phyloP scores from a whole-genome alignment of 2,888 invertebrate species.

The Polyommatus iphigenia region DNA sequence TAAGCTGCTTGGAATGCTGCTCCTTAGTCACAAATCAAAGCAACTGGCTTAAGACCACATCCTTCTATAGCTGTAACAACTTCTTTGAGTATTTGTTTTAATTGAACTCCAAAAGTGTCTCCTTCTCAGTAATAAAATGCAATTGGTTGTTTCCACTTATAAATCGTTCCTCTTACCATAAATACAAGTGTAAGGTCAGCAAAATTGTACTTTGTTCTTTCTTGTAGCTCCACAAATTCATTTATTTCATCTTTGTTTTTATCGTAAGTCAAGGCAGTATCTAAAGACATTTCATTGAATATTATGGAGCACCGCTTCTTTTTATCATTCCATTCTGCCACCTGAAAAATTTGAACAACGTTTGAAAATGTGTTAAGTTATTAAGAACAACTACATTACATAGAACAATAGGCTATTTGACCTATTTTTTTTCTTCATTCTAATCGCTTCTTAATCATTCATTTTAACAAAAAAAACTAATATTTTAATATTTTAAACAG shows the following conservation, averaged over 20 bases:
- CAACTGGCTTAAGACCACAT: slow-evolving; percentile 37
- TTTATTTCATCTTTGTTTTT: slow-evolving; percentile 10
- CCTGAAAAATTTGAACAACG: slow-evolving; percentile 22
- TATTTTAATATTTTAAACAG: too few relatives aligned
- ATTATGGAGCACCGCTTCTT: slow-evolving; percentile 13
- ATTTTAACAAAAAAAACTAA: too few relatives aligned
- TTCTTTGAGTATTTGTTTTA: slow-evolving; percentile 35
- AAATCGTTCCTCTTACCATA: slow-evolving; percentile 31
- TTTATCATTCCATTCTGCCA: slow-evolving; percentile 23
- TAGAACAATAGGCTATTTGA: too few relatives aligned
- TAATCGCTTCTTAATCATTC: too few relatives aligned
- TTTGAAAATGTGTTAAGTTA: not conserved
- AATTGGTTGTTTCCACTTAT: slow-evolving; percentile 39
- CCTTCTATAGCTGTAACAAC: slow-evolving; percentile 31
- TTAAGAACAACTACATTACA: not conserved
- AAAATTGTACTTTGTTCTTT: slow-evolving; percentile 10
- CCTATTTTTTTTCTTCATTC: too few relatives aligned
- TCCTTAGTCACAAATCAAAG: slow-evolving; percentile 36
- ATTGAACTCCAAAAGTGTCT: slow-evolving; percentile 8
- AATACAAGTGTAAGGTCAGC: not conserved
- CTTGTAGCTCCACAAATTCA: slow-evolving; percentile 7
- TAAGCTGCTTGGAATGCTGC: slow-evolving; percentile 38
- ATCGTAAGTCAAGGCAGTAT: not conserved
- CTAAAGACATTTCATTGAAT: slow-evolving; percentile 23
- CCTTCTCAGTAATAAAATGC: slow-evolving; percentile 39